Conservation (phyloP, 2,888 invertebrate genomes). For the Taphrorychus bicolor region DNA sequence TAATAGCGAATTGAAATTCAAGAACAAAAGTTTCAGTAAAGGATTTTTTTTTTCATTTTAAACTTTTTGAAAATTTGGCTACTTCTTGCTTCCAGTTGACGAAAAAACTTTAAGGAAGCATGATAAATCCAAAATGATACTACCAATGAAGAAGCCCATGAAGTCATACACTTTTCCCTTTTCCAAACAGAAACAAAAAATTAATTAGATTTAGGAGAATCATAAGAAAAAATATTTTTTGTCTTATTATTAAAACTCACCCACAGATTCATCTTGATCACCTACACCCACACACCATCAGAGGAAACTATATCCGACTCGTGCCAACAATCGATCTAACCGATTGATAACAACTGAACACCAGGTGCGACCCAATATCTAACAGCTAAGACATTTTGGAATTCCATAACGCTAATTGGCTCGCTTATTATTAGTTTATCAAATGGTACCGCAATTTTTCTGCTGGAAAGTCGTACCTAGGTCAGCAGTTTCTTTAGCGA, state of each 20-base stretch:
- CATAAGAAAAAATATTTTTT: too few relatives aligned
- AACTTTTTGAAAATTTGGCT: too few relatives aligned
- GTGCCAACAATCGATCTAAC: not conserved
- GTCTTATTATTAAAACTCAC: not conserved
- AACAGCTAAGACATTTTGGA: conserved; percentile 13
- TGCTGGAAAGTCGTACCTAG: not conserved
- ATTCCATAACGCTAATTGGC: not conserved
- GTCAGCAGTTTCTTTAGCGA: conserved; percentile 2
- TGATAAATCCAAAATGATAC: too few relatives aligned
- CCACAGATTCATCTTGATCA: not conserved
- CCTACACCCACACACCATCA: not conserved
- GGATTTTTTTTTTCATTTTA: too few relatives aligned
- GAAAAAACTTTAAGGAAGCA: too few relatives aligned
- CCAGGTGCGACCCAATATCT: conserved; percentile 15
- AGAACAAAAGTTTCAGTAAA: too few relatives aligned
- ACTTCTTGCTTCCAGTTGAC: too few relatives aligned
- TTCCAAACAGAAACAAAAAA: too few relatives aligned
- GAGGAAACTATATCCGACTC: not conserved
- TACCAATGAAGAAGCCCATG: too few relatives aligned
- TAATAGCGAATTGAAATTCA: too few relatives aligned
- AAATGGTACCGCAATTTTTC: not conserved
- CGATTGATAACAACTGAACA: conserved; percentile 12
- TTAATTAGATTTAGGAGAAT: too few relatives aligned
- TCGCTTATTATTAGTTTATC: not conserved
- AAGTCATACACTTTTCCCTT: too few relatives aligned